A percentile compares a stretch with the other conserved stretches of the same genome.
These are phyloP conservation scores for Rhagonycha fulva DNA, from an alignment of 2,888 invertebrate species.

Conservation along the genomic window DNA sequence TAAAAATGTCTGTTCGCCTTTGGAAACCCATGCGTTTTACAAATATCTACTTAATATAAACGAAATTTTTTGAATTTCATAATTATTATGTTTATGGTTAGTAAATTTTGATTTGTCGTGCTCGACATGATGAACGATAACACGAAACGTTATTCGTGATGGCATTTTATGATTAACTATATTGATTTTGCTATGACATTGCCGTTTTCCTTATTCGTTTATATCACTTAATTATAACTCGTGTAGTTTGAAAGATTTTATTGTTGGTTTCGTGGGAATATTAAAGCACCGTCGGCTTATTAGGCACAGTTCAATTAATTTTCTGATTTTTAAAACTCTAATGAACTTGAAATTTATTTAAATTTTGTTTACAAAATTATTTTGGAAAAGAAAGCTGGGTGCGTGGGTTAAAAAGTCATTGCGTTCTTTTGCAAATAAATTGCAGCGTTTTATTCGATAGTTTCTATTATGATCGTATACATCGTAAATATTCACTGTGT, in stretches of 20 bases:
- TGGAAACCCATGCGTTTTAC: constrained; percentile 48
- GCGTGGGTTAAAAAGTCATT: too few relatives aligned
- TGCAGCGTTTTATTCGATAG: too few relatives aligned
- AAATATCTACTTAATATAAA: too few relatives aligned
- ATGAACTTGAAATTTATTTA: not conserved
- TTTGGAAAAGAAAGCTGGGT: too few relatives aligned
- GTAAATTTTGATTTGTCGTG: constrained; percentile 12
- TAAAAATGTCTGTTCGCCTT: constrained; percentile 16
- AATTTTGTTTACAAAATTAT: not conserved
- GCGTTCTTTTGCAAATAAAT: too few relatives aligned
- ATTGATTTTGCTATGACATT: constrained; percentile 22
- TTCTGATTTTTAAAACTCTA: not conserved
- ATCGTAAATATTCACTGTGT: too few relatives aligned
- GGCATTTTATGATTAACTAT: constrained; percentile 25
- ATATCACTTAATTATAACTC: constrained; percentile 21
- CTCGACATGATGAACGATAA: constrained; percentile 20
- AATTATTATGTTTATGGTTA: constrained; percentile 25
- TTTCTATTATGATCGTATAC: too few relatives aligned
- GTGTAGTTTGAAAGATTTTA: not conserved
- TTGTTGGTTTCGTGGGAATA: constrained; percentile 1
- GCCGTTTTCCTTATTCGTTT: constrained; percentile 6
- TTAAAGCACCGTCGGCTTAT: not conserved
- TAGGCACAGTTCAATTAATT: not conserved
- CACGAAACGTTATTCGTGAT: constrained; percentile 22
- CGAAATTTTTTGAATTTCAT: constrained; percentile 27